A percentile compares a stretch with the other conserved stretches of the same genome.
phyloP scores from a whole-genome alignment of 2,888 invertebrate genomes.

The Julus scanicus region DNA sequence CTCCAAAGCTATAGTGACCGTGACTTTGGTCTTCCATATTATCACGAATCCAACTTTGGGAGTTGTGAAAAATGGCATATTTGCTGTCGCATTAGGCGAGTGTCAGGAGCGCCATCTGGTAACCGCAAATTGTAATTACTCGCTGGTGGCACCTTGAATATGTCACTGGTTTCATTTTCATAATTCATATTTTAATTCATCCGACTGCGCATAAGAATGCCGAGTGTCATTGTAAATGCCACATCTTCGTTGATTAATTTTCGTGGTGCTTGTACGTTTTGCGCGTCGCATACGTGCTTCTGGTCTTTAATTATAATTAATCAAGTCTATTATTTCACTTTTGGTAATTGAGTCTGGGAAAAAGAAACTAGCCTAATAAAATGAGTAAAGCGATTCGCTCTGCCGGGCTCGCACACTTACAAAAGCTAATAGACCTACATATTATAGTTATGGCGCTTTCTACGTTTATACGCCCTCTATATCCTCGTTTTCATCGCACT shows the following conservation, averaged over 20 bases:
- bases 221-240: slow-evolving; percentile 16
- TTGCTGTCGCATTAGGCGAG: not conserved
- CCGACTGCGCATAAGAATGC: slow-evolving; percentile 23
- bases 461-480: slow-evolving; percentile 20
- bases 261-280: not conserved
- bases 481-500: not conserved
- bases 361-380: slow-evolving; percentile 40
- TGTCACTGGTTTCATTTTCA: slow-evolving; percentile 23
- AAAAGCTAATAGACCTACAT: slow-evolving; percentile 8
- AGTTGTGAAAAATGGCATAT: too few species aligned
- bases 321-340: slow-evolving; percentile 40
- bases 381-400: slow-evolving; percentile 29
- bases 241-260: slow-evolving; percentile 37
- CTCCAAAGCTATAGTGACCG: too few species aligned
- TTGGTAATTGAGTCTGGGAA: slow-evolving; percentile 39
- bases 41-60: too few species aligned
- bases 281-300: slow-evolving; percentile 32
- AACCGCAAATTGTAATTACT: not conserved
- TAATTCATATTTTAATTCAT: slow-evolving; percentile 32
- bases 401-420: not conserved
- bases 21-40: too few species aligned
- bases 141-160: not conserved
- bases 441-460: slow-evolving; percentile 21
- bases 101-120: not conserved
- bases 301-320: slow-evolving; percentile 37